Conservation (phyloP, 2,888 invertebrate genomes). For the Biston stratarius region DNA sequence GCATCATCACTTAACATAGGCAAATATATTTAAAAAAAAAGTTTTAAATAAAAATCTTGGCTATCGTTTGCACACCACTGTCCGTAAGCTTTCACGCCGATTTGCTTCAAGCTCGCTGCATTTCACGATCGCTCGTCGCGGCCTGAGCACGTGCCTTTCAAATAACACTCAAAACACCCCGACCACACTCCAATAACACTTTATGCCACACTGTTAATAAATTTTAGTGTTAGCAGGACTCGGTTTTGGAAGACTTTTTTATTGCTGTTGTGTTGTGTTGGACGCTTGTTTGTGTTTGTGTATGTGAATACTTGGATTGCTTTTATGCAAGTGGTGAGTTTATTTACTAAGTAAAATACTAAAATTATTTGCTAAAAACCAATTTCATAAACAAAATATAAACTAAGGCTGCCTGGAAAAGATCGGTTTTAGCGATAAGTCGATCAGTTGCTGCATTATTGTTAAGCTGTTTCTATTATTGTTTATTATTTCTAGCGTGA, state of each 20-base stretch:
- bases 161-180: not conserved
- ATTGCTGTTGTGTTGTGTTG: slow-evolving; percentile 33
- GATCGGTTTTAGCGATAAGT: no score
- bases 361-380: no score
- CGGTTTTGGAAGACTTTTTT: not conserved
- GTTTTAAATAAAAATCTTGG: not conserved
- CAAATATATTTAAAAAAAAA: no score
- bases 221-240: not conserved
- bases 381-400: no score
- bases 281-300: slow-evolving; percentile 37
- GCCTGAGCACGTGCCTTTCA: slow-evolving; percentile 19
- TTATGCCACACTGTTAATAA: not conserved
- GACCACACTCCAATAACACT: slow-evolving; percentile 3
- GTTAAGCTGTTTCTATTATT: no score
- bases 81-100: slow-evolving; percentile 34
- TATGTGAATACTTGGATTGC: slow-evolving; percentile 38
- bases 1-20: no score
- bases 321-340: slow-evolving; percentile 38
- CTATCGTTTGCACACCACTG: slow-evolving; percentile 16
- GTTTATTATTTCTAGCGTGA: no score
- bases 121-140: slow-evolving; percentile 24
- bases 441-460: no score
- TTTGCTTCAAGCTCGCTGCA: slow-evolving; percentile 27
- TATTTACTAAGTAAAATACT: not conserved
- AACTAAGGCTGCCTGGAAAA: no score